phyloP scores from a whole-genome alignment of 2,888 invertebrate species.

The Drosophila subquinaria region DNA sequence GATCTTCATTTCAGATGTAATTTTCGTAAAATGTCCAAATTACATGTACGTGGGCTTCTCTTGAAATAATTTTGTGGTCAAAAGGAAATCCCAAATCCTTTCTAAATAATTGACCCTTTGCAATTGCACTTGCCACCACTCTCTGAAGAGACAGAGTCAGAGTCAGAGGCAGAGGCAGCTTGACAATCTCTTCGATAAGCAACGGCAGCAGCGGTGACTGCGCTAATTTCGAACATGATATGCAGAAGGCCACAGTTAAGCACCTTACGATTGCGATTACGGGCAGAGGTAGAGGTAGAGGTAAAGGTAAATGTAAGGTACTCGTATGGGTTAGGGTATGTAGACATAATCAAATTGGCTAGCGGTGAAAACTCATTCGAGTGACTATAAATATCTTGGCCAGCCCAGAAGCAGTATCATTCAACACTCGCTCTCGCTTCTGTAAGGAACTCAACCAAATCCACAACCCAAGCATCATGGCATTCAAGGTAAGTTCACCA shows the following conservation, averaged over 20 bases:
- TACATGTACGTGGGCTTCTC: slow-evolving; percentile 10
- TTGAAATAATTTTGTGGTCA: background rate
- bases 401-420: slow-evolving; percentile 67
- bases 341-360: slow-evolving; percentile 53
- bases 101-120: slow-evolving; percentile 67
- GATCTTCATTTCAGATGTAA: slow-evolving; percentile 20
- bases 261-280: slow-evolving; percentile 58
- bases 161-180: slow-evolving; percentile 22
- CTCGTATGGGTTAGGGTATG: slow-evolving; percentile 22
- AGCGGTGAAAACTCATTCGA: slow-evolving; percentile 53
- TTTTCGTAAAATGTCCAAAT: slow-evolving; percentile 31
- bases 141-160: background rate
- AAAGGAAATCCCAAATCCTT: slow-evolving; percentile 71
- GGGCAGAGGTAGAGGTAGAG: slow-evolving; percentile 7
- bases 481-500: slow-evolving; percentile 78
- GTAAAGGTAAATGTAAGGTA: slow-evolving; percentile 4
- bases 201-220: slow-evolving; percentile 65
- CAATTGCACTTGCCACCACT: slow-evolving; percentile 42
- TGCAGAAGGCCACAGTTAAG: slow-evolving; percentile 77
- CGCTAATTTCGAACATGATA: slow-evolving; percentile 80
- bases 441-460: slow-evolving; percentile 74
- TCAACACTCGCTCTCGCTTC: slow-evolving; percentile 66
- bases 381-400: slow-evolving; percentile 69
- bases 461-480: slow-evolving; percentile 69
- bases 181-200: slow-evolving; percentile 69